Conservation (phyloP, 2,113 vertebrate species). For the Spea multiplicata region DNA sequence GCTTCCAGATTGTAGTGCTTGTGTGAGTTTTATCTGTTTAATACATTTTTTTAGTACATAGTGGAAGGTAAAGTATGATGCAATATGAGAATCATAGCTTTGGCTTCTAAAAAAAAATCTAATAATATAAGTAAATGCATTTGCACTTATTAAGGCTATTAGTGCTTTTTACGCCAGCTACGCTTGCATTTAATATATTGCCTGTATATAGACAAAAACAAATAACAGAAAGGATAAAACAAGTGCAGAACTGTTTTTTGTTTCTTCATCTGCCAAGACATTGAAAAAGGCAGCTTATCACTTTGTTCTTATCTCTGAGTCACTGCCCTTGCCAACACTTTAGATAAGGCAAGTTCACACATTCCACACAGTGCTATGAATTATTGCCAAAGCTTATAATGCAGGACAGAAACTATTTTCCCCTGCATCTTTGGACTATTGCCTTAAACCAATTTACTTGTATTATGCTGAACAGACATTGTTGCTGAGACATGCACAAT, state of each 20-base stretch:
- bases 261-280: conserved; percentile 55
- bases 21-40: too few species aligned
- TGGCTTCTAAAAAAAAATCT: too few species aligned
- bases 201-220: background rate
- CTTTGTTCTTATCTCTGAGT: conserved; percentile 58
- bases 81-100: too few species aligned
- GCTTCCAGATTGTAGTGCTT: too few species aligned
- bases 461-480: conserved; percentile 8
- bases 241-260: conserved; percentile 52
- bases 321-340: conserved; percentile 58
- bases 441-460: conserved; percentile 1
- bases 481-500: background rate
- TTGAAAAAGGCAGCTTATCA: conserved; percentile 63
- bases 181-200: background rate
- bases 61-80: too few species aligned
- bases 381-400: conserved; percentile 22
- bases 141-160: too few species aligned
- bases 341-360: conserved; percentile 61
- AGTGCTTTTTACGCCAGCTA: background rate
- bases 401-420: background rate
- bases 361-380: conserved; percentile 48
- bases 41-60: too few species aligned
- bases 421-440: background rate
- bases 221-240: conserved; percentile 45
- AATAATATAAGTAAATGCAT: too few species aligned